A percentile compares a stretch with the other conserved stretches of the same genome.
phyloP scores from a whole-genome alignment of 1,140 invertebrate species.

The Habropoda laboriosa region DNA sequence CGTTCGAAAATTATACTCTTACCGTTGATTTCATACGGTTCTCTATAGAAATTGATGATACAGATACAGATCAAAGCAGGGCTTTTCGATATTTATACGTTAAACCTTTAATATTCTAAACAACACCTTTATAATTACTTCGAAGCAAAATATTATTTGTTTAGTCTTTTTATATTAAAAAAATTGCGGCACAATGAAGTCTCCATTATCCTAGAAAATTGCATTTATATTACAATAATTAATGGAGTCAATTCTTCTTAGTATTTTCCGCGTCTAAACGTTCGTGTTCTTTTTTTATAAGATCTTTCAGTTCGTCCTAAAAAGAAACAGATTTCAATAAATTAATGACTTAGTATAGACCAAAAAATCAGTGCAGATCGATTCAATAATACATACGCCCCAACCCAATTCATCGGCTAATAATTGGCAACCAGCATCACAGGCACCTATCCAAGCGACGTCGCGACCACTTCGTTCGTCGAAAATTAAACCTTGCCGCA shows the following conservation, averaged over 20 bases:
- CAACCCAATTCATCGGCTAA: conserved; percentile 93
- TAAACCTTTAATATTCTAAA: conserved; percentile 1
- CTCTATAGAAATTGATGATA: background rate
- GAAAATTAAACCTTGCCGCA: conserved; percentile 85
- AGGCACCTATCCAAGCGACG: conserved; percentile 93
- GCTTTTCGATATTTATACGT: background rate
- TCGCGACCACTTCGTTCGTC: conserved; percentile 86
- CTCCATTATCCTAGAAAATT: background rate
- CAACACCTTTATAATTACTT: conserved; percentile 1
- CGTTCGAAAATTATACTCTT: background rate
- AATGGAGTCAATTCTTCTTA: conserved; percentile 9
- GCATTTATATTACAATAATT: background rate
- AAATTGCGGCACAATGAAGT: background rate
- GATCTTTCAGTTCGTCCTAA: conserved; percentile 84
- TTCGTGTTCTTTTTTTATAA: conserved; percentile 83
- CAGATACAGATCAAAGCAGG: background rate
- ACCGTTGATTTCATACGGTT: background rate
- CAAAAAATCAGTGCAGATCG: conserved; percentile 26
- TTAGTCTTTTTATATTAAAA: background rate
- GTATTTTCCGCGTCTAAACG: conserved; percentile 76
- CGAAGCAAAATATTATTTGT: conserved; percentile 17
- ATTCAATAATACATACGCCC: conserved; percentile 83
- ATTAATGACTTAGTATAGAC: background rate
- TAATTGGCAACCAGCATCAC: conserved; percentile 91
- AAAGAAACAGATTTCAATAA: conserved; percentile 3